A percentile compares a stretch with the other conserved stretches of the same genome.
Conservation (phyloP, 1,140 invertebrate genomes). For the Acromyrmex heyeri region DNA sequence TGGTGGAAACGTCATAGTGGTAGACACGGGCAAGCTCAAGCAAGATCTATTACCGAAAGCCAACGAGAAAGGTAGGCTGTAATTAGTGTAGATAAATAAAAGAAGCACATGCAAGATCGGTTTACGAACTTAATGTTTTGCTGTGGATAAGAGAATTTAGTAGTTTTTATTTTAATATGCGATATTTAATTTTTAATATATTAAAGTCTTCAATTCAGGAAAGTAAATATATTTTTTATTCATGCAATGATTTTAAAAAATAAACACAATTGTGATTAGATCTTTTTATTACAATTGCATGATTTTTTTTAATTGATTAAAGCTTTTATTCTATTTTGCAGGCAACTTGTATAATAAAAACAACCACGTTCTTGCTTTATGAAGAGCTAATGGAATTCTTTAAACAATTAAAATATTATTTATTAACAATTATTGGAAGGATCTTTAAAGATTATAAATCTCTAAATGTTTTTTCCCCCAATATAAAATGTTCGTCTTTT, state of each 20-base stretch:
- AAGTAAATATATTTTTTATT: not conserved
- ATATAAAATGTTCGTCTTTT: not conserved
- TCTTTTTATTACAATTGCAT: too few species aligned
- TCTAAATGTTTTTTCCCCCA: not conserved
- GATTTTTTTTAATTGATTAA: too few species aligned
- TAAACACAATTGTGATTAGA: not conserved
- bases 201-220: too few species aligned
- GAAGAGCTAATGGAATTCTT: too few species aligned
- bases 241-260: not conserved
- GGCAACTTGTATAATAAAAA: too few species aligned
- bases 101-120: not conserved
- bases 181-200: not conserved
- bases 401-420: not conserved
- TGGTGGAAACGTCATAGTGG: constrained; percentile 89
- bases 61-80: constrained; percentile 79
- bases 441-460: not conserved
- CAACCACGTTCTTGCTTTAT: not conserved
- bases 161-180: not conserved
- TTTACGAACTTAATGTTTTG: not conserved
- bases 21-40: constrained; percentile 89
- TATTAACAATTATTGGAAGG: not conserved
- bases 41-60: constrained; percentile 83
- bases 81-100: not conserved
- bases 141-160: not conserved
- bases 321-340: too few species aligned